Base-by-base conservation (phyloP, 2,888 invertebrate genomes). In the Rotaria socialis region DNA sequence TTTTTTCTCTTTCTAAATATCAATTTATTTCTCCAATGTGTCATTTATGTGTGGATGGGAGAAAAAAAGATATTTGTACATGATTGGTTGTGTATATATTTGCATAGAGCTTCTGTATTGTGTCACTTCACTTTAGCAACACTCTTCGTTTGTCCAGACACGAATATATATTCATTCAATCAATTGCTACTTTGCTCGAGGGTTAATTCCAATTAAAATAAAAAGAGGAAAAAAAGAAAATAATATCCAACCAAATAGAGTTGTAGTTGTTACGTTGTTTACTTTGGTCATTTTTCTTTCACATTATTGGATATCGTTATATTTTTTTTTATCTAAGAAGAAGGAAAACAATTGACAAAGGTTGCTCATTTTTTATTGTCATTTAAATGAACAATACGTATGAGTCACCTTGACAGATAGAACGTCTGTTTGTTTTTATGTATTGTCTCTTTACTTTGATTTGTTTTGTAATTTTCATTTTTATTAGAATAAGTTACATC, bases 191-290 rank as follows among this genome's bases (percentile, higher is more conserved):
- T 35, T 67, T 67, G 67, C 67, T 67, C 16, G 35, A 67, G 67
- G 67, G 67, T 67, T 67, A 35, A 67, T 67, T 67, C 67, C 67
- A 67, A 67, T 67, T 67, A 67, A 67, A 67, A 67, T 35, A 56
- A 52, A 4, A 47, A 47, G 47, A 47, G 11, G 8, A 47, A 11
- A 47, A 14, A 52, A 52, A 52, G 4, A 52, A 16, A 52, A 16
- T 14, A 16, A 52, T 11, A 50, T 50, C 50, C 35, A 35, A 50
- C 50, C 50, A 50, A 50, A 50, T 50, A 50, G 10, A 11, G 50
- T 50, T 50, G 50, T 50, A 11, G 10, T 50, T 16, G 14, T 52
- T 52, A 14, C 16, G 5, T 16, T 16, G 5, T 52, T 52, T 52
- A 4, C 4, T 52, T 52, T 14, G 11, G 56, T 22, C 22, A 5